Base-by-base conservation (phyloP, 2,797 vertebrate genomes). In the Sylvia borin region DNA sequence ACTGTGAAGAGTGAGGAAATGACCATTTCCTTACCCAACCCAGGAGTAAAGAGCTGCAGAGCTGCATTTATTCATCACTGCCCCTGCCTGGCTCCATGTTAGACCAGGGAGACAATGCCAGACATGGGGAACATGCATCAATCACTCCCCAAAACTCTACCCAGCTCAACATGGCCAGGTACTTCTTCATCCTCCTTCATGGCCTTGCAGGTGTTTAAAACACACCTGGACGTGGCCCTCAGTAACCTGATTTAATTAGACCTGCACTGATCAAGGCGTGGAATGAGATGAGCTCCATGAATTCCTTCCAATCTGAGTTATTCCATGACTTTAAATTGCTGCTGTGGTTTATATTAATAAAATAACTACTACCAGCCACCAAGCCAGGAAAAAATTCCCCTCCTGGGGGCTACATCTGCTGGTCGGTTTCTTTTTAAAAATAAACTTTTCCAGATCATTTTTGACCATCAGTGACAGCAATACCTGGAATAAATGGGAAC, bases 1-100 rank as follows among this genome's bases (percentile, higher is more conserved):
- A 6, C 43, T 66, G 5, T 36, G 36, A 43, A 55, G 54, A 20
- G 3, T 27, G 16, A 21, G 17, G 16, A 19, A 85, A 67, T 51
- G 1, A 8, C 7, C 4, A 16, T 61, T 87, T 66, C 26, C 36
- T 50, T 1, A 0, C 16, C 26, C 25, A 58, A 1, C 7, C 18
- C 5, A 18, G 17, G 42, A 65, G 19, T 7, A 8, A n/a, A 9
- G 1, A 5, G 24, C n/a, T 85, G 22, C 38, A 67, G 32, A 43
- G 22, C 48, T 67, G 27, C 36, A 11, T 10, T 42, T 32, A 6
- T 53, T 18, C 60, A 16, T 25, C 32, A 6, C 10, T 53, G 26
- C 13, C 45, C 40, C 43, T 66, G 22, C 19, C 55, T 71, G 78
- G 19, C 40, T 47, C 26, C n/a, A 6, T 10, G 2, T 48, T 24